A percentile compares a stretch with the other conserved stretches of the same genome.
Evolutionary conservation across 2,113 vertebrate genomes (phyloP).

Genomic region (Perccottus glenii): DNA sequence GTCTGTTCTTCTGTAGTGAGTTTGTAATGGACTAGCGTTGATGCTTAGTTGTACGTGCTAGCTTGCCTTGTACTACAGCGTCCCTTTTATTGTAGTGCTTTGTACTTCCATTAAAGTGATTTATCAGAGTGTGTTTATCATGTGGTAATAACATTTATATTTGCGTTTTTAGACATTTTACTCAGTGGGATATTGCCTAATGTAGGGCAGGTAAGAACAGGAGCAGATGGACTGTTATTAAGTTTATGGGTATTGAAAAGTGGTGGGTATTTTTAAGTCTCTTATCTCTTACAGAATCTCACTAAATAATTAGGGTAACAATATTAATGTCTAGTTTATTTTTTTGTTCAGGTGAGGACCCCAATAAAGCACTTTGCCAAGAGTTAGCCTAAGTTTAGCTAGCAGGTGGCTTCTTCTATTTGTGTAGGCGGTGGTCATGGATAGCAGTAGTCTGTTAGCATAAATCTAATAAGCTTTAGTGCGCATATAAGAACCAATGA

Average conservation of each 20-base stretch:
- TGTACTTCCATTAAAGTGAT: no score
- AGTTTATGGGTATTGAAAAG: constrained; percentile 69
- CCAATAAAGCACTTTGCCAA: no score
- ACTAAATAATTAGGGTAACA: constrained; percentile 45
- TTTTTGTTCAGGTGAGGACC: no score
- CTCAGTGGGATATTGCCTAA: constrained; percentile 17
- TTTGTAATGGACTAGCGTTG: constrained; percentile 18
- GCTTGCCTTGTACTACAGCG: constrained; percentile 5
- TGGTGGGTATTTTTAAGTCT: constrained; percentile 52
- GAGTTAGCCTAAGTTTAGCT: no score
- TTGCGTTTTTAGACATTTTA: no score
- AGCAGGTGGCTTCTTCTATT: no score
- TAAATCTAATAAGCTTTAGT: no score
- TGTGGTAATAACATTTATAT: neutral
- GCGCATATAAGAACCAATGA: no score
- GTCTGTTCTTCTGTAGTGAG: constrained; percentile 15
- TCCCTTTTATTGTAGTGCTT: constrained; percentile 11
- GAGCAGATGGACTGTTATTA: constrained; percentile 64
- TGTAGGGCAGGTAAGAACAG: constrained; percentile 66
- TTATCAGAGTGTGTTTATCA: neutral
- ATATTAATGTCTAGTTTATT: neutral
- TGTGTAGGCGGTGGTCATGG: no score
- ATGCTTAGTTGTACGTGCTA: constrained; percentile 4
- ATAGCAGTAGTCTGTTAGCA: no score
- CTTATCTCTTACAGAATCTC: constrained; percentile 48